phyloP scores from a whole-genome alignment of 2,797 vertebrate species.

The Atherinosoma microstoma region DNA sequence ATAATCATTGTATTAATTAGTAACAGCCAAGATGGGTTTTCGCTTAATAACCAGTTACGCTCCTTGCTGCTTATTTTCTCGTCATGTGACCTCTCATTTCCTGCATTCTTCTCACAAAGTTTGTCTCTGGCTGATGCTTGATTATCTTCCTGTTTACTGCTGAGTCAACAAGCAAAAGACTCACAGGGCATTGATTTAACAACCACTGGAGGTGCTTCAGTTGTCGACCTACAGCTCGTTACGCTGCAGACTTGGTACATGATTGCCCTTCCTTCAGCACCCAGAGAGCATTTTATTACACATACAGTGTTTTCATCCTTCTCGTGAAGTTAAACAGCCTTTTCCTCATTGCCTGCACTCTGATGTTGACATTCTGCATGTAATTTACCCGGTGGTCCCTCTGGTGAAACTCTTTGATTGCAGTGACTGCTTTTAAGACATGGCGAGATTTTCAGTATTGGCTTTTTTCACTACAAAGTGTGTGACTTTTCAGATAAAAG shows the following conservation, averaged over 20 bases:
- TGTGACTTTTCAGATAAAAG: not conserved
- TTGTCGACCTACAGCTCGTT: constrained; percentile 3
- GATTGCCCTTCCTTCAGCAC: not conserved
- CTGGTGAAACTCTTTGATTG: constrained; percentile 9
- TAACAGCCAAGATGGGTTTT: not conserved
- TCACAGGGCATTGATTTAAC: constrained; percentile 36
- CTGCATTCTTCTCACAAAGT: not conserved
- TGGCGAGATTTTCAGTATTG: not conserved
- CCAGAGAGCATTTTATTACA: constrained; percentile 12
- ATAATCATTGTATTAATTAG: constrained; percentile 3
- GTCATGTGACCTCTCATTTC: constrained; percentile 17
- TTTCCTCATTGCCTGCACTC: constrained; percentile 24
- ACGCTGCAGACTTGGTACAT: not conserved
- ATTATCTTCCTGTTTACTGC: constrained; percentile 12
- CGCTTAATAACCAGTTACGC: not conserved
- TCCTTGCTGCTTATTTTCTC: not conserved
- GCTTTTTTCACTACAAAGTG: constrained; percentile 1
- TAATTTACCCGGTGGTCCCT: constrained; percentile 5
- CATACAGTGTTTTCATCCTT: constrained; percentile 26
- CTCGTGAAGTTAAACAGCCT: not conserved
- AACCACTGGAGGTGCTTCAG: constrained; percentile 10
- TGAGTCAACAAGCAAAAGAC: constrained; percentile 26
- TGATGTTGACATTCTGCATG: constrained; percentile 15
- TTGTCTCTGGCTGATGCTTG: constrained; percentile 13
- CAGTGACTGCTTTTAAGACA: not conserved